Base-by-base conservation (phyloP, 2,888 invertebrate species). In the Tachina fera region DNA sequence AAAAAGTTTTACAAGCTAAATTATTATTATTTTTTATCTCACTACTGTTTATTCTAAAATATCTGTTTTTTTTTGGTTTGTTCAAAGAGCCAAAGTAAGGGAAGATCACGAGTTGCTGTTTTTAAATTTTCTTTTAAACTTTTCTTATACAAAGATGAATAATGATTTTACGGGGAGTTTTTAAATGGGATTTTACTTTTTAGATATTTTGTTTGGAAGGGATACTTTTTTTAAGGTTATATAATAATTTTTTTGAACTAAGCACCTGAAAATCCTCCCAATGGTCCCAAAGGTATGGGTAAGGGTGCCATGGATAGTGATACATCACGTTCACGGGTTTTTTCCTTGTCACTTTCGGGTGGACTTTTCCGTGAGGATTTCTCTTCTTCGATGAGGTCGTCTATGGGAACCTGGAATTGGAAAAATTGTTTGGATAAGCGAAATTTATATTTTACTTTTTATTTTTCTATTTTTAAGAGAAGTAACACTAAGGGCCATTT, bases 371-470 rank as follows among this genome's bases (percentile, higher is more conserved):
- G 93, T 51, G 94, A 95, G 77, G 94, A 94, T 86, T 93, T 93
- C 79, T 93, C 93, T 88, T 96, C 96, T 19, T 96, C 95, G 88
- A 94, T 94, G n/a, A 94, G 93, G 88, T 96, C 96, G 88, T 96
- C 96, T 53, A 95, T 91, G 72, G 95, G 94, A 71, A 94, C 94
- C 95, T 95, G 71, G 1, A 74, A 89, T 19, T 14, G 72, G 68
- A 31, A 14, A 47, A 8, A n/a, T 16, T 3, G 11, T 45, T n/a
- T 56, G 1, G 11, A 31, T 22, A 13, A 56, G 56, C 3, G 0
- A 56, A 22, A 22, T 56, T 51, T 16, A 31, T 31, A 31, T 31
- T 4, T 31, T 31, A 31, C 4, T 31, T 31, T 4, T n/a, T n/a
- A n/a, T n/a, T n/a, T n/a, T n/a, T n/a, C n/a, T n/a, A n/a, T n/a